phyloP scores from a whole-genome alignment of 2,888 invertebrate genomes.

The Brachylomia viminalis region DNA sequence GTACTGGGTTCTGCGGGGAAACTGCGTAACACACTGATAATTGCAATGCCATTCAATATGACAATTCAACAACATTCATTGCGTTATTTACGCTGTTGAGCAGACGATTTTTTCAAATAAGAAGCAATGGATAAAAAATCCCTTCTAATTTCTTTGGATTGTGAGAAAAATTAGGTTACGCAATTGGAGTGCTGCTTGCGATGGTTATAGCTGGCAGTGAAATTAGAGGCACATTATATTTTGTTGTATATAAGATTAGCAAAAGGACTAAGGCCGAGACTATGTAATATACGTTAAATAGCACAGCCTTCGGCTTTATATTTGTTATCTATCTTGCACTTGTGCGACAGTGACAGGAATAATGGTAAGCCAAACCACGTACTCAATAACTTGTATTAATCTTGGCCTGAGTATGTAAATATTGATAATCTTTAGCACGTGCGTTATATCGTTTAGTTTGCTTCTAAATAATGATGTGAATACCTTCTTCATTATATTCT shows the following conservation, averaged over 20 bases:
- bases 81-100: no score
- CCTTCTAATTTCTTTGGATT: no score
- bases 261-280: neutral
- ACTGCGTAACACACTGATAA: neutral
- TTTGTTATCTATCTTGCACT: neutral
- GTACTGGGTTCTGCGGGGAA: neutral
- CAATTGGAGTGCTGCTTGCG: no score
- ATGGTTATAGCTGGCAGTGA: neutral
- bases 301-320: neutral
- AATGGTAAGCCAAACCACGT: neutral
- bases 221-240: neutral
- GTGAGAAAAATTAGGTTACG: no score
- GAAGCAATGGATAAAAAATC: no score
- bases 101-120: no score
- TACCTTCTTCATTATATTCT: constrained; percentile 80
- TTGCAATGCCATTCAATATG: neutral
- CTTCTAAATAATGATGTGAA: neutral
- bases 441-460: neutral
- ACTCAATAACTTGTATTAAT: no score
- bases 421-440: neutral
- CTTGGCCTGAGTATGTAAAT: neutral
- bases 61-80: no score
- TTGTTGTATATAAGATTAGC: neutral
- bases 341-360: neutral
- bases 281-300: neutral